These are phyloP conservation scores for Sinosuthora webbiana DNA, from an alignment of 2,113 vertebrate species.

Conservation along the genomic window DNA sequence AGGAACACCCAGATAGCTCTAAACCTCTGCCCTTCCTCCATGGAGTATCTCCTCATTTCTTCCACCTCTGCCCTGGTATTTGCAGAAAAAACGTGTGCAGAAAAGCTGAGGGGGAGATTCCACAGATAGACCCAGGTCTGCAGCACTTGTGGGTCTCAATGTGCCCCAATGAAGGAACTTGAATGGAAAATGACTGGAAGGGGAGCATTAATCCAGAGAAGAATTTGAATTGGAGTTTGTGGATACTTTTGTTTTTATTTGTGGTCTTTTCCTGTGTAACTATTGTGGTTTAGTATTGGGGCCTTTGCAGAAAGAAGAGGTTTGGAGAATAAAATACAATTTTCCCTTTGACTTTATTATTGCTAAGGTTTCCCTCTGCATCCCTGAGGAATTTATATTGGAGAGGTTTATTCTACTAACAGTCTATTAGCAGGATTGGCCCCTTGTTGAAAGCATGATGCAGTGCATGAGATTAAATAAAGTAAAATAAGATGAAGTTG, in stretches of 20 bases:
- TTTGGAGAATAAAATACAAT: background rate
- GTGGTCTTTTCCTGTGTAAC: background rate
- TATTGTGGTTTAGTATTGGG: background rate
- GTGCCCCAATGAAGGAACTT: background rate
- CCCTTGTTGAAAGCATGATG: background rate
- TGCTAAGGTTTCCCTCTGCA: background rate
- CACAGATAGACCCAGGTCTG: background rate
- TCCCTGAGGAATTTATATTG: background rate
- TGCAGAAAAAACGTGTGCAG: background rate
- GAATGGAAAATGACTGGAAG: slow-evolving; percentile 3
- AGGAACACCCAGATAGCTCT: background rate
- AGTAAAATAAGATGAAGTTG: background rate
- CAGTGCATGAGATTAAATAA: background rate
- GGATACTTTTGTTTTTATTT: background rate
- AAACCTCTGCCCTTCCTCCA: background rate
- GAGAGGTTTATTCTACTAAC: background rate
- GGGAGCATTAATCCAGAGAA: background rate
- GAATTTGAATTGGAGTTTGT: background rate
- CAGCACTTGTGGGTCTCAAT: background rate
- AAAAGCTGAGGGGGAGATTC: background rate
- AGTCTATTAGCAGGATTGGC: background rate
- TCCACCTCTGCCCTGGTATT: background rate
- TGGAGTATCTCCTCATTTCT: background rate
- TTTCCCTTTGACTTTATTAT: background rate
- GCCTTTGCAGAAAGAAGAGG: background rate